Evolutionary conservation across 2,888 invertebrate species (phyloP).

Genomic region (Nymphalis c-album): DNA sequence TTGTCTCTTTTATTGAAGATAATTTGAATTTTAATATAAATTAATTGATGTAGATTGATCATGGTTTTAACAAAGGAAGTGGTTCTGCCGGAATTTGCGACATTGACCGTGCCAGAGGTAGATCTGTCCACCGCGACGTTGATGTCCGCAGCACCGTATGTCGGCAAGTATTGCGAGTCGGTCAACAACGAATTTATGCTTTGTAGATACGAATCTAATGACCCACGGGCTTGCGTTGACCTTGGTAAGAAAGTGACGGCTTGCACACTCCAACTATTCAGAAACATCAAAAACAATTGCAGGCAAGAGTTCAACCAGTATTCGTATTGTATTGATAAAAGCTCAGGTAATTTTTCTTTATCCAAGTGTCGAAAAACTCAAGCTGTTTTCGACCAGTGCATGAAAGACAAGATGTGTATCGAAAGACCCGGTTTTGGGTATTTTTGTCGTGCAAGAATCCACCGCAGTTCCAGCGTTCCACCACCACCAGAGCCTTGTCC

Average conservation of each 20-base stretch:
- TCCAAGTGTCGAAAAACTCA: constrained; percentile 91
- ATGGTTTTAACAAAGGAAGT: constrained; percentile 86
- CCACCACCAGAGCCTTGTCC: constrained; percentile 79
- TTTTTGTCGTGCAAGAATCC: constrained; percentile 86
- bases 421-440: constrained; percentile 91
- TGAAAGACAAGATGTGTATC: constrained; percentile 87
- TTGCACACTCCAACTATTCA: constrained; percentile 92
- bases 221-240: constrained; percentile 91
- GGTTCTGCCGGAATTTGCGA: constrained; percentile 88
- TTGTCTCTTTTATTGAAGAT: neutral
- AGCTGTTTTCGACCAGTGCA: constrained; percentile 90
- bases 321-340: constrained; percentile 86
- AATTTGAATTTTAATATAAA: too few species aligned
- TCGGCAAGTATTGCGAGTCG: constrained; percentile 94
- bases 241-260: constrained; percentile 94
- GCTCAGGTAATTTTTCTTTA: constrained; percentile 84
- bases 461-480: constrained; percentile 78
- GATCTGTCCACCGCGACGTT: constrained; percentile 90
- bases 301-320: constrained; percentile 91
- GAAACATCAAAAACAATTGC: constrained; percentile 90
- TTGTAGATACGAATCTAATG: constrained; percentile 89
- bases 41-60: constrained; percentile 37
- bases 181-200: constrained; percentile 97
- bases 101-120: constrained; percentile 89
- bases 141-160: constrained; percentile 91